Percentiles rank a stretch among this genome's conserved stretches.
Conservation (phyloP, 1,140 invertebrate genomes). For the Tribolium madens region DNA sequence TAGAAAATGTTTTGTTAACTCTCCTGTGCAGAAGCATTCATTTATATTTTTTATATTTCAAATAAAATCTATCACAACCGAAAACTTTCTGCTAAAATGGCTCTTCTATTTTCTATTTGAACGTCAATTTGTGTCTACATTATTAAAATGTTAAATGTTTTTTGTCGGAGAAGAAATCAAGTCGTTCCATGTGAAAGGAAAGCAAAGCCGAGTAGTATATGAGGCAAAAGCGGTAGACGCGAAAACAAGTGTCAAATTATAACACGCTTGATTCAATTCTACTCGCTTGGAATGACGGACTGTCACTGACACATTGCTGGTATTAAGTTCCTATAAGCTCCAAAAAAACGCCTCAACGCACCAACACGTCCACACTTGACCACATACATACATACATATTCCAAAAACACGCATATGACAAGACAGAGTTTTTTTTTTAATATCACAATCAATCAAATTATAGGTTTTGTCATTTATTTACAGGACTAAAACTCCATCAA, state of each 20-base stretch:
- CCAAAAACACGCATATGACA: not conserved
- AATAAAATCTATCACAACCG: no score
- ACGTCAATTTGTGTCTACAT: constrained; percentile 1
- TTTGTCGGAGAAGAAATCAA: constrained; percentile 27
- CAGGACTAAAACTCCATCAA: not conserved
- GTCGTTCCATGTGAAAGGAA: not conserved
- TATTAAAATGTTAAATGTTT: not conserved
- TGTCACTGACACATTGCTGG: constrained; percentile 30
- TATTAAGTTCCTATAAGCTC: constrained; percentile 30
- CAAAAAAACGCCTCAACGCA: constrained; percentile 26
- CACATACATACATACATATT: not conserved
- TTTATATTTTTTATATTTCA: no score
- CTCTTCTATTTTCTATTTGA: constrained; percentile 21
- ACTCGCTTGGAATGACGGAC: constrained; percentile 17
- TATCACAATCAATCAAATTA: not conserved
- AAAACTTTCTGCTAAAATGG: constrained; percentile 10
- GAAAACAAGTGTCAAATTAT: constrained; percentile 39
- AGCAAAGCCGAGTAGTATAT: constrained; percentile 7
- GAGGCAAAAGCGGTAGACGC: constrained; percentile 24
- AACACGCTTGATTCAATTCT: constrained; percentile 19
- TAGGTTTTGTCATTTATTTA: constrained; percentile 1
- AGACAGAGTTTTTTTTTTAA: constrained; percentile 6
- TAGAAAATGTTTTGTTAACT: no score
- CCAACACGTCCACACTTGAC: constrained; percentile 26
- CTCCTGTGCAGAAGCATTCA: no score